A percentile compares a stretch with the other conserved stretches of the same genome.
phyloP scores from a whole-genome alignment of 2,888 invertebrate species.

The Stegana nigrithorax region DNA sequence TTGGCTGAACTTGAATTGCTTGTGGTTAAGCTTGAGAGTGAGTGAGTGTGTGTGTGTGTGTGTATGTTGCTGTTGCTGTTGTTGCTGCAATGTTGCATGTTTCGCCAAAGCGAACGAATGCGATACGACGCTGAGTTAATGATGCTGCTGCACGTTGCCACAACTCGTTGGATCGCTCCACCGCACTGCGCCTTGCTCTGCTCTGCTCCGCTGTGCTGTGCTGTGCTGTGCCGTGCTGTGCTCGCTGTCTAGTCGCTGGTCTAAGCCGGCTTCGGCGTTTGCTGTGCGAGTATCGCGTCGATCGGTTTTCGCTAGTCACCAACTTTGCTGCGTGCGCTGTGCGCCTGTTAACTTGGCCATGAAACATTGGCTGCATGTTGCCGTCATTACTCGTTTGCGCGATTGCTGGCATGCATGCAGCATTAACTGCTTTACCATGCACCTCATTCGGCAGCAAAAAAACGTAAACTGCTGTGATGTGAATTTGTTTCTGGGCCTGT shows the following conservation, averaged over 20 bases:
- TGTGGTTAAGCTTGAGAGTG: too few relatives aligned
- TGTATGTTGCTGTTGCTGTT: background rate
- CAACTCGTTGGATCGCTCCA: slow-evolving; percentile 11
- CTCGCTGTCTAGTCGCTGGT: too few relatives aligned
- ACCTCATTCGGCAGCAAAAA: too few relatives aligned
- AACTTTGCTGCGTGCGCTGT: slow-evolving; percentile 31
- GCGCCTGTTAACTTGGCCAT: slow-evolving; percentile 61
- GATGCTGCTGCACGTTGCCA: background rate
- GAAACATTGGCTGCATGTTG: slow-evolving; percentile 50
- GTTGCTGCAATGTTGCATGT: background rate
- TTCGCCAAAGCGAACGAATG: too few relatives aligned
- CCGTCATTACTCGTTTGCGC: slow-evolving; percentile 8
- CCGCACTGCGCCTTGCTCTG: too few relatives aligned
- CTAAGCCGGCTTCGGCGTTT: too few relatives aligned
- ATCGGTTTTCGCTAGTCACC: too few relatives aligned
- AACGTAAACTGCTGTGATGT: background rate
- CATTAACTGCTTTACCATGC: background rate
- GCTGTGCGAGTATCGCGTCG: too few relatives aligned
- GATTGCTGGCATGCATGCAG: slow-evolving; percentile 17
- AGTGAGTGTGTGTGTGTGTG: too few relatives aligned
- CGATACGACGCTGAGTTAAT: too few relatives aligned
- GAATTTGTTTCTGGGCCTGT: background rate
- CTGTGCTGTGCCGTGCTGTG: too few relatives aligned
- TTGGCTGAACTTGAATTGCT: slow-evolving; percentile 9
- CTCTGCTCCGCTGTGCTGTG: too few relatives aligned